Conservation (phyloP, 2,888 invertebrate genomes). For the Eupithecia centaureata region DNA sequence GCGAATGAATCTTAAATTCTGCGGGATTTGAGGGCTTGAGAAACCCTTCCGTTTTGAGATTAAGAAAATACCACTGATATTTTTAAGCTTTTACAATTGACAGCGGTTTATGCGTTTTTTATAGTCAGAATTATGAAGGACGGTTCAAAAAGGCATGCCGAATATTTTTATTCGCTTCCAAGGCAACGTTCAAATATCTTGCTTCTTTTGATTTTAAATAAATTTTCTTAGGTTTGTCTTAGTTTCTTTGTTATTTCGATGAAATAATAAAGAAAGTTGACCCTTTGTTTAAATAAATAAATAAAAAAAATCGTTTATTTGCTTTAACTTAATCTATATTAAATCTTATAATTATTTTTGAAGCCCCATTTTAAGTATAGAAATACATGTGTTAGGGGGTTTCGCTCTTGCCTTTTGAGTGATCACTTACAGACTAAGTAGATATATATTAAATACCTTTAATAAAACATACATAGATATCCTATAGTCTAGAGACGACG, state of each 20-base stretch:
- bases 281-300: neutral
- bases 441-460: too few species aligned
- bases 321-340: too few species aligned
- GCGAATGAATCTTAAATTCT: constrained; percentile 75
- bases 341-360: too few species aligned
- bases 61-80: constrained; percentile 72
- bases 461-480: too few species aligned
- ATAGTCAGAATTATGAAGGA: neutral
- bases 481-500: too few species aligned
- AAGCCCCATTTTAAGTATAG: too few species aligned
- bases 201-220: neutral
- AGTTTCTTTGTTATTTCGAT: neutral
- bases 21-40: constrained; percentile 75
- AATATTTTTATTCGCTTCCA: neutral
- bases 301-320: too few species aligned
- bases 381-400: too few species aligned
- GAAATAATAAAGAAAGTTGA: neutral
- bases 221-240: neutral
- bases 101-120: constrained; percentile 59
- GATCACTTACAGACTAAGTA: too few species aligned
- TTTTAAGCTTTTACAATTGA: constrained; percentile 77
- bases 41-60: constrained; percentile 70
- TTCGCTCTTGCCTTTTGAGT: too few species aligned
- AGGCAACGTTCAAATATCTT: neutral
- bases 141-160: neutral